Evolutionary conservation across 2,113 vertebrate genomes (phyloP).

Genomic region (Herpetotheres cachinnans): DNA sequence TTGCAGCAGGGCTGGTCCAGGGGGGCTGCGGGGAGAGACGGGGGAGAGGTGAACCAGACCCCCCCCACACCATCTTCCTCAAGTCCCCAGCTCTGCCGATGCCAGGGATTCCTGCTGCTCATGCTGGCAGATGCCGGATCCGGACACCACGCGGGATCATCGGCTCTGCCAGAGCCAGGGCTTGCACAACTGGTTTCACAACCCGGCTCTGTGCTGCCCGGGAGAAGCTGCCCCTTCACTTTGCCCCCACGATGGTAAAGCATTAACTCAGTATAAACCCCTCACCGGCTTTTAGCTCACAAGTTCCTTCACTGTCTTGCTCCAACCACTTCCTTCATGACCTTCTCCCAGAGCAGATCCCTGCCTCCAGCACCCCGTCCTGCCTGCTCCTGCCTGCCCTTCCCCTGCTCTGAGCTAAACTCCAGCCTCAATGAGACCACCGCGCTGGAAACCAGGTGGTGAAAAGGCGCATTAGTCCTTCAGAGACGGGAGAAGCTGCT

Average conservation of each 20-base stretch:
- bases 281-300: background rate
- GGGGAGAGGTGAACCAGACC: background rate
- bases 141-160: fast-evolving
- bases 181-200: background rate
- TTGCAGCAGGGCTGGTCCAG: constrained; percentile 95
- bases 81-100: fast-evolving
- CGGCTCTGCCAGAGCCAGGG: background rate
- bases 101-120: fast-evolving
- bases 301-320: background rate
- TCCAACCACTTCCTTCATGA: fast-evolving
- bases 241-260: fast-evolving
- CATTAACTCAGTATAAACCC: too few relatives aligned
- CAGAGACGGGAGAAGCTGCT: too few relatives aligned
- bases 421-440: fast-evolving
- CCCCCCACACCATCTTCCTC: background rate
- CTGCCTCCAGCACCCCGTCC: background rate
- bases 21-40: constrained; percentile 41
- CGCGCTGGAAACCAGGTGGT: background rate
- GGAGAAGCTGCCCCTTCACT: background rate
- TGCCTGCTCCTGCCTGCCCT: background rate
- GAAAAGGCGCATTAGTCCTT: fast-evolving
- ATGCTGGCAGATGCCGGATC: fast-evolving
- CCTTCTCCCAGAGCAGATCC: background rate
- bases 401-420: background rate
- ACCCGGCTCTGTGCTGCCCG: background rate